phyloP scores from a whole-genome alignment of 2,113 vertebrate species.

The Nesoenas mayeri region DNA sequence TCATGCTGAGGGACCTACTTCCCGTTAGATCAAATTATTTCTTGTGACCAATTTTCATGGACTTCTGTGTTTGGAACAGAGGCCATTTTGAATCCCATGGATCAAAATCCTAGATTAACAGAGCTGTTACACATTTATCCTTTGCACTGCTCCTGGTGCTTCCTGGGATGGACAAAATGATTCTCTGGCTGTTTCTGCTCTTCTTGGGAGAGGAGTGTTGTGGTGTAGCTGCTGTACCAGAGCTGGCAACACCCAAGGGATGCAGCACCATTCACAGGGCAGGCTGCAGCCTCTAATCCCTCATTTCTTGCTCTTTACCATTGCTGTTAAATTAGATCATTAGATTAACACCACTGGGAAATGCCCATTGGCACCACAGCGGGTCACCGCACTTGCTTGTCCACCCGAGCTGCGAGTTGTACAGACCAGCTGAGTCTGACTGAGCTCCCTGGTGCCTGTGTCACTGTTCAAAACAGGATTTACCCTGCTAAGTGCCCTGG shows the following conservation, averaged over 20 bases:
- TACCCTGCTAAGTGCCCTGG: background rate
- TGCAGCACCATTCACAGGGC: background rate
- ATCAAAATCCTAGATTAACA: background rate
- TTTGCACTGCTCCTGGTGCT: background rate
- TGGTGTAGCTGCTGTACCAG: background rate
- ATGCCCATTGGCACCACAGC: background rate
- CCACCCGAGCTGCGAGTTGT: accelerated
- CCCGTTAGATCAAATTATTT: background rate
- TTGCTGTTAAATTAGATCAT: background rate
- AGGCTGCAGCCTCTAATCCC: background rate
- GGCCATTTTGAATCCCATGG: accelerated
- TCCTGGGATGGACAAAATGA: background rate
- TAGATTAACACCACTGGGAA: background rate
- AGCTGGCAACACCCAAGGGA: background rate
- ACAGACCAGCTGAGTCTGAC: background rate
- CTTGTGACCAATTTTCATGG: background rate
- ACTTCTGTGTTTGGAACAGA: background rate
- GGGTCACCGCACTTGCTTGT: background rate
- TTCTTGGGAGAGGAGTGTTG: background rate
- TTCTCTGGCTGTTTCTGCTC: background rate
- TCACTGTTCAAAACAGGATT: background rate
- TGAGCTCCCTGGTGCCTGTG: background rate
- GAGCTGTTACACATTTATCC: background rate
- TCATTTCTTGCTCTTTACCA: background rate
- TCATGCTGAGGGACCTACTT: background rate